These are phyloP conservation scores for Eufriesea mexicana DNA, from an alignment of 1,140 invertebrate species.

Conservation along the genomic window DNA sequence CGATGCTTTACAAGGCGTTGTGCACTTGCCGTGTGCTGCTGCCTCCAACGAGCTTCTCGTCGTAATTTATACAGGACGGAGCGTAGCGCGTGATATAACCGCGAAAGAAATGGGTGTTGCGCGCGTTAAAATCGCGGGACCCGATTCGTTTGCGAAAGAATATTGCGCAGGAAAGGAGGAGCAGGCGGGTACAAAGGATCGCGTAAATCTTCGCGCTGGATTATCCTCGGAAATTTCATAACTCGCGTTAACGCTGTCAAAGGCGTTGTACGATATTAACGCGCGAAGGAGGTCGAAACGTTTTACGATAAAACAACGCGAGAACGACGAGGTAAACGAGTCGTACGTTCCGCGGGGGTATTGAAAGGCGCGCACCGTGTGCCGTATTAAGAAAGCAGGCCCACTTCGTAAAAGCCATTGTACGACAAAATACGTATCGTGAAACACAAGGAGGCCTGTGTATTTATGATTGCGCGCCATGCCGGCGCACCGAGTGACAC, in stretches of 20 bases:
- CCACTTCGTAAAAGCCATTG: slow-evolving; percentile 31
- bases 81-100: not conserved
- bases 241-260: not conserved
- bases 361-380: slow-evolving; percentile 4
- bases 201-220: not conserved
- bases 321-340: slow-evolving; percentile 9
- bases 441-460: slow-evolving; percentile 32
- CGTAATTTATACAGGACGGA: slow-evolving; percentile 7
- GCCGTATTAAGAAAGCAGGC: slow-evolving; percentile 41
- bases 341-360: not conserved
- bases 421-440: slow-evolving; percentile 49
- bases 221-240: not conserved
- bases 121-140: not conserved
- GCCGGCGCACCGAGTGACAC: slow-evolving; percentile 36
- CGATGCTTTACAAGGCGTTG: not conserved
- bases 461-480: slow-evolving; percentile 30
- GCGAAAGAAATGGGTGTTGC: not conserved
- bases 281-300: not conserved
- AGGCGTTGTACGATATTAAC: not conserved
- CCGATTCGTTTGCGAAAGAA: slow-evolving; percentile 1
- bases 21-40: slow-evolving; percentile 1
- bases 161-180: not conserved
- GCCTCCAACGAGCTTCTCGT: not conserved
- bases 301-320: not conserved
- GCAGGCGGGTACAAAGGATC: not conserved